phyloP scores from a whole-genome alignment of 2,797 vertebrate species.

The Hafferia zeledoni region DNA sequence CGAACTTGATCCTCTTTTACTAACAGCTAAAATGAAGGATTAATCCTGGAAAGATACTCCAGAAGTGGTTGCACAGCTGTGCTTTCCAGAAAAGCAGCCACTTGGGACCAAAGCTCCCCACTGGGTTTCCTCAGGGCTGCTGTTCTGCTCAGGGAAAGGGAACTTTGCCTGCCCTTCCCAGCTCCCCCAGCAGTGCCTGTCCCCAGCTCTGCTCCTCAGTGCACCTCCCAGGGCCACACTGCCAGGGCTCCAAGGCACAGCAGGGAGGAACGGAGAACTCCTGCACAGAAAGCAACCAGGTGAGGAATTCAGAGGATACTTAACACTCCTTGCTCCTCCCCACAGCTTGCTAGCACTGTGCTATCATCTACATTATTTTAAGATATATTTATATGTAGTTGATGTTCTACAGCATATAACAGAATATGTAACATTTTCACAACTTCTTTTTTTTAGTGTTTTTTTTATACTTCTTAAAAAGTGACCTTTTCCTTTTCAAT shows the following conservation, averaged over 20 bases:
- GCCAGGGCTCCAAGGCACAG: background rate
- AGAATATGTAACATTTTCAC: background rate
- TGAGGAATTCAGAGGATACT: background rate
- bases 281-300: background rate
- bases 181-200: fast-evolving
- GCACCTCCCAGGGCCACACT: background rate
- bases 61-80: background rate
- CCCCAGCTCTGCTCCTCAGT: background rate
- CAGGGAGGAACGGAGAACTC: background rate
- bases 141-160: background rate
- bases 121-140: background rate
- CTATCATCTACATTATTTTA: background rate
- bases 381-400: background rate
- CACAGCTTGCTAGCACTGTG: background rate
- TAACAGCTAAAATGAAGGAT: background rate
- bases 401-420: background rate
- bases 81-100: background rate
- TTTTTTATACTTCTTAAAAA: background rate
- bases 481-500: background rate
- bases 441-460: background rate
- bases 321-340: background rate
- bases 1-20: background rate
- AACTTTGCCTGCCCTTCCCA: background rate
- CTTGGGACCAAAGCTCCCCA: background rate
- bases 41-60: background rate